Conservation (phyloP, 2,797 vertebrate species). For the Miichthys miiuy region DNA sequence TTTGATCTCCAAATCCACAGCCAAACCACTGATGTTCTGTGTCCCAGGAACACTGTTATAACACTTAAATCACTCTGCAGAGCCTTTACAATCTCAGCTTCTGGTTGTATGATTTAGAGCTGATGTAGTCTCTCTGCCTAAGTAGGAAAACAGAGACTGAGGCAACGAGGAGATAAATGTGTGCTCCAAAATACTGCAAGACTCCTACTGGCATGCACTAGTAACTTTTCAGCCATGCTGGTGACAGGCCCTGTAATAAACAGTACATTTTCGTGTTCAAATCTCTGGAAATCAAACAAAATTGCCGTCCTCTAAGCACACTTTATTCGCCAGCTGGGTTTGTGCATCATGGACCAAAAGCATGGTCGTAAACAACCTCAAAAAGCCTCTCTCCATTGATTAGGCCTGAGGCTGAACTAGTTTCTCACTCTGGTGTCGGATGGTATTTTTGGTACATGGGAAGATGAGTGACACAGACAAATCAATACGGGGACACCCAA, state of each 20-base stretch:
- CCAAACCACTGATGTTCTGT: slow-evolving; percentile 67
- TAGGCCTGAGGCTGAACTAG: slow-evolving; percentile 81
- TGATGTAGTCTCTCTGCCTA: slow-evolving; percentile 53
- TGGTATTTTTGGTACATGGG: slow-evolving; percentile 74
- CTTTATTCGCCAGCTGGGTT: slow-evolving; percentile 64
- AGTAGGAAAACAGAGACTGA: slow-evolving; percentile 75
- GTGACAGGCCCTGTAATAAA: slow-evolving; percentile 63
- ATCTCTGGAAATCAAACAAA: slow-evolving; percentile 74
- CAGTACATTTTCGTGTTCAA: slow-evolving; percentile 60
- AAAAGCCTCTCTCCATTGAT: slow-evolving; percentile 82
- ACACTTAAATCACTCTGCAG: slow-evolving; percentile 70
- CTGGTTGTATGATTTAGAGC: slow-evolving; percentile 77
- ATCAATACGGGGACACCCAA: slow-evolving; percentile 70
- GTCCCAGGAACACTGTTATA: slow-evolving; percentile 71
- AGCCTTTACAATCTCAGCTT: slow-evolving; percentile 54
- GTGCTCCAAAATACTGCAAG: slow-evolving; percentile 48
- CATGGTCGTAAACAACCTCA: slow-evolving; percentile 76
- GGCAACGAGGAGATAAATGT: slow-evolving; percentile 64
- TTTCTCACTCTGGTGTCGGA: slow-evolving; percentile 76
- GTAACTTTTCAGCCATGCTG: slow-evolving; percentile 52
- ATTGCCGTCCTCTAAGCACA: slow-evolving; percentile 60
- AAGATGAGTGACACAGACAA: slow-evolving; percentile 71
- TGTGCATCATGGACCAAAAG: slow-evolving; percentile 70
- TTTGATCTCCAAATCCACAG: slow-evolving; percentile 64
- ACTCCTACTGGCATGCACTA: slow-evolving; percentile 56